Conservation (phyloP, 2,888 invertebrate genomes). For the Melanchra persicariae region DNA sequence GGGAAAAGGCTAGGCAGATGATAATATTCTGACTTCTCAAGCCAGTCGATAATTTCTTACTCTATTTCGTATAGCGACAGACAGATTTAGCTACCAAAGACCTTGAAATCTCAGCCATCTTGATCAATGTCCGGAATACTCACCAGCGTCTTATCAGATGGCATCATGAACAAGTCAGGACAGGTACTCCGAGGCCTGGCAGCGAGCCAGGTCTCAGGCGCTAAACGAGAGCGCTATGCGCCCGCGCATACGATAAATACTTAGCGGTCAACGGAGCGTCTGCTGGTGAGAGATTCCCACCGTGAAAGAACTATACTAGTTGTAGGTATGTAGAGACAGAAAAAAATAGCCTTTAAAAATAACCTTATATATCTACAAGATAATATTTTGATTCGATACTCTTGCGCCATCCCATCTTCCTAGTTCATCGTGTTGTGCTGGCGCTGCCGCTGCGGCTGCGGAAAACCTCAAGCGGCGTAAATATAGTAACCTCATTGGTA, state of each 20-base stretch:
- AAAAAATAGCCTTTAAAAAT: neutral
- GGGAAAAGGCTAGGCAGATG: too few relatives aligned
- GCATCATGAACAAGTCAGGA: constrained; percentile 36
- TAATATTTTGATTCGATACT: too few relatives aligned
- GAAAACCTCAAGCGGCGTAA: too few relatives aligned
- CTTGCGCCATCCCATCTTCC: too few relatives aligned
- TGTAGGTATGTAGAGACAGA: neutral
- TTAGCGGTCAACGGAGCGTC: constrained; percentile 23
- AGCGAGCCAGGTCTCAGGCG: constrained; percentile 45
- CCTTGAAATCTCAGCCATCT: constrained; percentile 24
- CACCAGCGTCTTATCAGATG: constrained; percentile 5
- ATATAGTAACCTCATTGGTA: too few relatives aligned
- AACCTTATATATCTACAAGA: too few relatives aligned
- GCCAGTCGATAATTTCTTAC: too few relatives aligned
- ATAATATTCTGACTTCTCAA: too few relatives aligned
- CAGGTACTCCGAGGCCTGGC: constrained; percentile 45
- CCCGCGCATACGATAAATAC: constrained; percentile 41
- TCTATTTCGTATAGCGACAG: too few relatives aligned
- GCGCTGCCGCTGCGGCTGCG: too few relatives aligned
- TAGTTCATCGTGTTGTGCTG: too few relatives aligned
- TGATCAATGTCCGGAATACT: constrained; percentile 21
- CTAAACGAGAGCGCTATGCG: constrained; percentile 45
- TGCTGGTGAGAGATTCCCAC: constrained; percentile 26
- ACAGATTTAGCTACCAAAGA: constrained; percentile 7
- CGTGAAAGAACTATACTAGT: neutral